These are phyloP conservation scores for Pedionomus torquatus DNA, from an alignment of 2,113 vertebrate species.

Conservation along the genomic window DNA sequence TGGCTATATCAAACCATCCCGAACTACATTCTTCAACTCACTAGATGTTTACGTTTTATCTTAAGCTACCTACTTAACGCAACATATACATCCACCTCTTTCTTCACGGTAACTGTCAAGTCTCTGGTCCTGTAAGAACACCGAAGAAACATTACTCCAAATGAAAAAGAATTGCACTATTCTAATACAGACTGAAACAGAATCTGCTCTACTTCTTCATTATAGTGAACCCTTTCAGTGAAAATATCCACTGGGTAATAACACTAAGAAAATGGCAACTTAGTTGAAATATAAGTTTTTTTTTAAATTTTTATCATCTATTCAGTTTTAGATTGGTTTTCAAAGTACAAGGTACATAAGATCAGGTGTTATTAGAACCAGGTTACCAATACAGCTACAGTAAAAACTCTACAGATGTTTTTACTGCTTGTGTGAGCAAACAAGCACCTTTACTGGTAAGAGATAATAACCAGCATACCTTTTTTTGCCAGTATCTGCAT, in stretches of 20 bases:
- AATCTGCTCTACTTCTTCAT: neutral
- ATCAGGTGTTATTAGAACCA: neutral
- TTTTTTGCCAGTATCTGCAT: neutral
- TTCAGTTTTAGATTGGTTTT: neutral
- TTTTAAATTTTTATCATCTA: neutral
- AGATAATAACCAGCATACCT: neutral
- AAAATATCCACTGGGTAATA: neutral
- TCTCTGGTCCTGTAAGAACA: neutral
- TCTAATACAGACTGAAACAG: neutral
- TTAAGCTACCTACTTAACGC: neutral
- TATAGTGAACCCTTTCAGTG: neutral
- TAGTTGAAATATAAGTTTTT: accelerated
- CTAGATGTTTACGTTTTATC: neutral
- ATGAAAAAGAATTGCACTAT: neutral
- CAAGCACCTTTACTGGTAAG: neutral
- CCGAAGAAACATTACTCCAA: neutral
- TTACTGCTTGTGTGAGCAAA: neutral
- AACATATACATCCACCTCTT: neutral
- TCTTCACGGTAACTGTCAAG: neutral
- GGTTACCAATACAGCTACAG: neutral
- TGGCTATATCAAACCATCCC: conserved; percentile 5
- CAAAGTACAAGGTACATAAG: neutral
- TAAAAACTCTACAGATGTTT: neutral
- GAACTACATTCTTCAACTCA: neutral
- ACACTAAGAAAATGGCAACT: neutral